Evolutionary conservation across 1,140 invertebrate species (phyloP), one percentile per base, ranked within the genome.

Genomic region (Chrysoperla carnea): DNA sequence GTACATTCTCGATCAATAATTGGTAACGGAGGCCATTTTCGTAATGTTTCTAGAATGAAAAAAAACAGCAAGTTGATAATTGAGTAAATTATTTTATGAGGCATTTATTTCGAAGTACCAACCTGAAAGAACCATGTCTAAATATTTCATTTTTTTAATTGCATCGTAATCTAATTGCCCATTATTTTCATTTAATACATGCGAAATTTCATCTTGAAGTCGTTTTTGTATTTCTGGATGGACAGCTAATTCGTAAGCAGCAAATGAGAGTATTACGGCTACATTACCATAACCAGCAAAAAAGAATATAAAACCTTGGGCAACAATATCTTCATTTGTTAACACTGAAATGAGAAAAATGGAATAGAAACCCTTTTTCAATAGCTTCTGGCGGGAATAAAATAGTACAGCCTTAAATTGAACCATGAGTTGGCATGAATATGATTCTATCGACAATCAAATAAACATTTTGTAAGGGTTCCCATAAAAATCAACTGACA

Each of bases 201-300:
- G 56, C n/a, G 63, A 53, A 27, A 79, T 62, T 53, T 80, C 76
- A 35, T 67, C 54, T 35, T 65, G 63, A 23, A 81, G 45, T 52
- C 60, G 67, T 4, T 63, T 53, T 48, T 80, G 75, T 12, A 69
- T 48, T 0, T 71, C 62, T 0, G 63, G 64, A 52, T 77, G 63
- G 9, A 66, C 47, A 0, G 73, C 68, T 8, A 82, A 50, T 38
- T 69, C 46, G 44, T 66, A 63, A 1, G 54, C 15, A 0, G 52
- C 43, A 40, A 58, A 61, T 4, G 55, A 49, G 9, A 69, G 47
- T 0, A 62, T 44, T 7, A 51, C 51, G 0, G 66, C 51, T 0
- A 66, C 62, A 17, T 9, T 72, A 27, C 73, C 70, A 41, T 64
- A 65, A 0, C 72, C 73, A 40, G 68, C 72, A 17, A 69, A 33